Base-by-base conservation (phyloP, 2,888 invertebrate species). In the Scelioninae gen. 2 region DNA sequence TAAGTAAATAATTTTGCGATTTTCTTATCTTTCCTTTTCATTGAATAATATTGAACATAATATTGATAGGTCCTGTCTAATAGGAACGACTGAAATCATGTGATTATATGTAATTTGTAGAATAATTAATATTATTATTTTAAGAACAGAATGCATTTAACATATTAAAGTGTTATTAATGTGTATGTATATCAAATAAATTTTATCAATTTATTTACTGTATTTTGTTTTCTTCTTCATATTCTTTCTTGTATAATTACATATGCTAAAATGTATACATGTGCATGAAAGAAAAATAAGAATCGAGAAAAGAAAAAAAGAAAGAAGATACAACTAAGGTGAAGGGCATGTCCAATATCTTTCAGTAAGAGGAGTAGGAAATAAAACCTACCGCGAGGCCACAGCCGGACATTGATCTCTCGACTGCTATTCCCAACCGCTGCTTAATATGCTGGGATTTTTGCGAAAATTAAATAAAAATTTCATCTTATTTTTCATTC, bases 311-410 rank as follows among this genome's bases (percentile, higher is more conserved):
- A n/a, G n/a, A 31, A 6, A 37, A 58, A 2, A 15, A 13, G 41
- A 28, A 13, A 25, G 45, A 22, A 46, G n/a, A 1, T n/a, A 16
- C n/a, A 31, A 10, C 11, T 22, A 15, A 11, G 50, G 65, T 50
- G 60, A 67, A 72, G 65, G 39, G 60, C 61, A 72, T 68, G 61
- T 41, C 53, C 63, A 68, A 68, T 73, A 43, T 37, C 53, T 55
- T 48, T 5, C 25, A 31, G 25, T 39, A 48, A 61, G 19, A 58
- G 35, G 43, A 67, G 50, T 55, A 57, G 48, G 72, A 67, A 73
- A 55, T 28, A 22, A 13, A 67, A 48, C 41, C 31, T 57, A 58
- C 31, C 58, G 33, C 22, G 46, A 58, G 58, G 58, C 43, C 58
- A 58, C 9, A 58, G 25, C 5, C 45, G 53, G 48, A 48, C 48